Percentiles rank a stretch among this genome's conserved stretches.
phyloP scores from a whole-genome alignment of 2,113 vertebrate species.

The Reinhardtius hippoglossoides region DNA sequence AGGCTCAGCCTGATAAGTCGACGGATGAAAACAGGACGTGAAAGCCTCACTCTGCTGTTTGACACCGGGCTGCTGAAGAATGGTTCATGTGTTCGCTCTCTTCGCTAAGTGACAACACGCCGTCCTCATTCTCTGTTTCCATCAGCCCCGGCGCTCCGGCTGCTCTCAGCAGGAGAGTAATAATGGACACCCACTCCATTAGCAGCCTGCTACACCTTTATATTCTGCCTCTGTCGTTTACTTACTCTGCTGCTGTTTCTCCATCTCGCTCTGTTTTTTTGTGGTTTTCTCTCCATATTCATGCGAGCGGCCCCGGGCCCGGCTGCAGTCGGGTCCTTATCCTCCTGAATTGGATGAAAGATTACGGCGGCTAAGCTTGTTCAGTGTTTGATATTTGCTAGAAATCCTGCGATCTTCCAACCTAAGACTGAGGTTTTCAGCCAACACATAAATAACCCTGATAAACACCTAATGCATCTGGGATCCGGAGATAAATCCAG shows the following conservation, averaged over 20 bases:
- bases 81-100: slow-evolving; percentile 31
- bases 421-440: slow-evolving; percentile 2
- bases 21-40: not conserved
- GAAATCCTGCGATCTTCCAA: slow-evolving; percentile 42
- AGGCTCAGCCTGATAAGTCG: not conserved
- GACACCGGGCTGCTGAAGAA: slow-evolving; percentile 17
- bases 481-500: slow-evolving; percentile 51
- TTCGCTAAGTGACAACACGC: slow-evolving; percentile 24
- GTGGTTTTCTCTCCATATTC: slow-evolving; percentile 43
- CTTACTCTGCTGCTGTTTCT: slow-evolving; percentile 33
- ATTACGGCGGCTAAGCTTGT: slow-evolving; percentile 61
- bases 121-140: slow-evolving; percentile 21
- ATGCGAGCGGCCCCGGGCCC: slow-evolving; percentile 25
- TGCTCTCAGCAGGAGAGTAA: slow-evolving; percentile 61
- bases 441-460: slow-evolving; percentile 7
- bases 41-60: slow-evolving; percentile 24
- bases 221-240: slow-evolving; percentile 51
- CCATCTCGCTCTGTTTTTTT: slow-evolving; percentile 30
- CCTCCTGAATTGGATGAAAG: slow-evolving; percentile 65
- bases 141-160: slow-evolving; percentile 36
- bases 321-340: slow-evolving; percentile 52
- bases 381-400: slow-evolving; percentile 39
- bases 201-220: slow-evolving; percentile 52
- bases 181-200: slow-evolving; percentile 71
- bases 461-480: slow-evolving; percentile 35